Evolutionary conservation across 2,113 vertebrate genomes (phyloP), one percentile per base, ranked within the genome.

Genomic region (Piaya cayana): DNA sequence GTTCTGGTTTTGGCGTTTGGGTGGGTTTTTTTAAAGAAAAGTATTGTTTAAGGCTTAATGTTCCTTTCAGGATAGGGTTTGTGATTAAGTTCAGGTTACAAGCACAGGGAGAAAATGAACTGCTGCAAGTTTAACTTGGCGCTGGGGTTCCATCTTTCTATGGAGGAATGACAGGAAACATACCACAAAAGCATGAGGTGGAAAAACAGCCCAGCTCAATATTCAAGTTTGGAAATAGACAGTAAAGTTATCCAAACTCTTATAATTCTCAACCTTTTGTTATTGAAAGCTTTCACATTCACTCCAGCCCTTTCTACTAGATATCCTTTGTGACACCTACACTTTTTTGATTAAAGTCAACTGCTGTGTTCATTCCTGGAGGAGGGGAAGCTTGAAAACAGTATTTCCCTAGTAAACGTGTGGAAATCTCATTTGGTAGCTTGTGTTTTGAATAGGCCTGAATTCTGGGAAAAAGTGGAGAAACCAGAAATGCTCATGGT

Each of bases 81-180:
- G 42, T 65, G 20, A 74, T 69, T 47, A 88, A 77, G 29, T 81
- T 86, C 88, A 95, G 60, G 60, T 86, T 86, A 34, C 47, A 29
- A 37, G 32, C 60, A 18, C 36, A n/a, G 34, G 22, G 27, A 80
- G 45, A 53, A 12, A 39, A 32, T 19, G 42, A 80, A 50, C 36
- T 17, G 16, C n/a, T 34, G 26, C 26, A 36, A 21, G 36, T 53
- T 59, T 52, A 32, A 39, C 32, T 59, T 55, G 68, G 26, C 29
- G 21, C 16, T 81, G 59, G 32, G 62, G 11, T 49, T 64, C 64
- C 67, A 56, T 43, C 9, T 75, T 68, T 74, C 11, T 15, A 10
- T 6, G 30, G 67, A 88, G 17, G 8, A 0, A 0, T 70, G 60
- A 47, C 0, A 0, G 10, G 32, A 47, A 92, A 39, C 21, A 65